Base-by-base conservation (phyloP, 2,797 vertebrate genomes). In the Poeciliopsis infans region DNA sequence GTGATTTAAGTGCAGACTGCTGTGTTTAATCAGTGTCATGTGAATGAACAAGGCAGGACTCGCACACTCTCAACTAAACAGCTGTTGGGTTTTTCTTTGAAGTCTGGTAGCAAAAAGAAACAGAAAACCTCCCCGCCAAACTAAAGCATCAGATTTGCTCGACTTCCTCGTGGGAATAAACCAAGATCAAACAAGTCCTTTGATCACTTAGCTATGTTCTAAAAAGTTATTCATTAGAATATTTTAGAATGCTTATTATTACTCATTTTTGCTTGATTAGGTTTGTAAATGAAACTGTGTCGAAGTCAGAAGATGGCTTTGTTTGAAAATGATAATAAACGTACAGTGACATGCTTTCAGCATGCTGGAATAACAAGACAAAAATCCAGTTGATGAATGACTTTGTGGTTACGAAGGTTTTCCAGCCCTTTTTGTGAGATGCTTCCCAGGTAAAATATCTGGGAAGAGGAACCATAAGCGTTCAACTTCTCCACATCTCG, bases 321-420 rank as follows among this genome's bases (percentile, higher is more conserved):
- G 79, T 76, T 39, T 59, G 75, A 74, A 46, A 43, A n/a, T 64
- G 6, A 66, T 66, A 57, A 69, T 75, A 36, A 76, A 36, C 23
- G 41, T 28, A 71, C 13, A 28, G 68, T 45, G 25, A 16, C 7
- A 28, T 45, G 13, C 25, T 71, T 28, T 71, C 25, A 71, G 11
- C n/a, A n/a, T 46, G 68, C 15, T 6, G 25, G 43, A 71, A 70
- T 70, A 15, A 41, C 43, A 13, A 39, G 4, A 36, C 12, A 59
- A 12, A 1, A 59, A 59, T 2, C 12, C 81, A n/a, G 83, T 79
- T 82, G 51, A 79, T 70, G 31, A 75, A 47, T 79, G n/a, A 31
- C 68, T 72, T 39, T 47, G 74, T 45, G 25, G 70, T 73, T 12
- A 64, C 74, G 28, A 75, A 77, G 71, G 16, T 74, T 57, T 57